Percentiles rank a stretch among this genome's conserved stretches.
phyloP scores from a whole-genome alignment of 2,888 invertebrate genomes.

The Sthenelais limicola region DNA sequence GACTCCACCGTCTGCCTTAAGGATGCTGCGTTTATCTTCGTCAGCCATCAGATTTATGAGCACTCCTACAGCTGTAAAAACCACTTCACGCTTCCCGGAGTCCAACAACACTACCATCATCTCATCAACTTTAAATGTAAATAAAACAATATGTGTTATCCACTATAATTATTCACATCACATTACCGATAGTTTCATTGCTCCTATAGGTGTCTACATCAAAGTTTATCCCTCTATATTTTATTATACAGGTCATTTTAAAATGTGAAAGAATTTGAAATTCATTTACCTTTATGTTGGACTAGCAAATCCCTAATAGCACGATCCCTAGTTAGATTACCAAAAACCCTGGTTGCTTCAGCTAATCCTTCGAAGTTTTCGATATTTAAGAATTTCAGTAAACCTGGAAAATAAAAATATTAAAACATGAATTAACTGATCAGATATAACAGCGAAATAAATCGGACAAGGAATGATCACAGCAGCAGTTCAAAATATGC shows the following conservation, averaged over 20 bases:
- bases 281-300: conserved; percentile 76
- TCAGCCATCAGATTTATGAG: conserved; percentile 82
- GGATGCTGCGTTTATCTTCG: conserved; percentile 67
- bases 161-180: too few relatives aligned
- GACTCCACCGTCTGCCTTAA: conserved; percentile 71
- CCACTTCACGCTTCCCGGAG: conserved; percentile 79
- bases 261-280: too few relatives aligned
- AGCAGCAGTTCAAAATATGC: too few relatives aligned
- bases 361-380: conserved; percentile 75
- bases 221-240: too few relatives aligned
- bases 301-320: conserved; percentile 79
- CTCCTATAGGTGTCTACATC: too few relatives aligned
- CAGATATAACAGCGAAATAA: background rate
- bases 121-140: conserved; percentile 65
- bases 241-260: too few relatives aligned
- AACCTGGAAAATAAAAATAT: conserved; percentile 28
- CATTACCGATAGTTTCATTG: too few relatives aligned
- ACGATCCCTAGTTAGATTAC: conserved; percentile 84
- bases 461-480: background rate
- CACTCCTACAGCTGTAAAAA: conserved; percentile 86
- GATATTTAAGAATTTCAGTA: conserved; percentile 62
- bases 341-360: conserved; percentile 86
- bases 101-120: conserved; percentile 72
- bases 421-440: background rate
- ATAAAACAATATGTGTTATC: too few relatives aligned